Evolutionary conservation across 2,888 invertebrate species (phyloP).

Genomic region (Aricia artaxerxes): DNA sequence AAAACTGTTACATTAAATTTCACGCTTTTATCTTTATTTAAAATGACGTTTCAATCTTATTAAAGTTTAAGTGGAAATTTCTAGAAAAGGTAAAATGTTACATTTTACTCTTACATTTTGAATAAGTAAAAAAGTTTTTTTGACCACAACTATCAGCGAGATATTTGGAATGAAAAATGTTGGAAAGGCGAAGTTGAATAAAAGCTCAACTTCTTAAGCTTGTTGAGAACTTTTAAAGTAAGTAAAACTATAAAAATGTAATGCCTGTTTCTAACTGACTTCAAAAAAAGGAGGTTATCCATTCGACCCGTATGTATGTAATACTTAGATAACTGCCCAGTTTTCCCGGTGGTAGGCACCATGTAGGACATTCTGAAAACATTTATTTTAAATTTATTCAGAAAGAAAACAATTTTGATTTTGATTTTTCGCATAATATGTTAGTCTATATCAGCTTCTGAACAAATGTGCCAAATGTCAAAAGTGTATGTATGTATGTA

Average conservation of each 20-base stretch:
- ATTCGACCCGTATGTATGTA: too few species aligned
- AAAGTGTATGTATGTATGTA: too few species aligned
- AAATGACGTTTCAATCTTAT: neutral
- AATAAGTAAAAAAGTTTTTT: neutral
- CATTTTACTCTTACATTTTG: neutral
- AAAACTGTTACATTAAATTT: slow-evolving; percentile 13
- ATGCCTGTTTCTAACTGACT: too few species aligned
- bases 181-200: neutral
- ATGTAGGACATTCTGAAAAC: too few species aligned
- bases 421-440: too few species aligned
- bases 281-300: too few species aligned
- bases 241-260: neutral
- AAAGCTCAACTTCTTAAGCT: neutral
- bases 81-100: neutral
- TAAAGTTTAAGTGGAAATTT: neutral
- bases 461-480: too few species aligned
- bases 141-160: neutral
- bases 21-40: neutral
- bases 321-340: too few species aligned
- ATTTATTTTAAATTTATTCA: too few species aligned
- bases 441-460: too few species aligned
- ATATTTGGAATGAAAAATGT: neutral
- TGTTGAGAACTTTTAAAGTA: neutral
- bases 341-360: too few species aligned
- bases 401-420: too few species aligned